A percentile compares a stretch with the other conserved stretches of the same genome.
Conservation (phyloP, 2,797 vertebrate species). For the Ciconia nigra region DNA sequence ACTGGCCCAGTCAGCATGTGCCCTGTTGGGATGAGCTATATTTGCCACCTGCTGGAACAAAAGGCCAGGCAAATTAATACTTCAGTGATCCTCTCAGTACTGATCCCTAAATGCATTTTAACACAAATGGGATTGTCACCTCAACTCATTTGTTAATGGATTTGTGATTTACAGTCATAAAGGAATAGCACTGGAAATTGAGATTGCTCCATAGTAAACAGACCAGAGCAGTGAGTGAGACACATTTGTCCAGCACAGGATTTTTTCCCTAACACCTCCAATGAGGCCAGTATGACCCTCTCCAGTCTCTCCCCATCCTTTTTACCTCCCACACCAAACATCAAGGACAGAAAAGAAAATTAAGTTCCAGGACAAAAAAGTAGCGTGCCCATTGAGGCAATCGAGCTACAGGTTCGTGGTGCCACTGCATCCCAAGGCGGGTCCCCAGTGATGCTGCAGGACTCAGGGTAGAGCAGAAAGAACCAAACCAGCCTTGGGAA, state of each 20-base stretch:
- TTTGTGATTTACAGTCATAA: constrained; percentile 36
- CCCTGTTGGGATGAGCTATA: neutral
- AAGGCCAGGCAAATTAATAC: constrained; percentile 52
- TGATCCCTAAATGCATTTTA: constrained; percentile 57
- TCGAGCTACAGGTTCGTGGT: neutral
- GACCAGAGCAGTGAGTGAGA: neutral
- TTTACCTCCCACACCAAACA: neutral
- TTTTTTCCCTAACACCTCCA: neutral
- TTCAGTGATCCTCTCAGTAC: constrained; percentile 25
- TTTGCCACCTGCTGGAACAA: constrained; percentile 36
- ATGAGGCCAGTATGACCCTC: neutral
- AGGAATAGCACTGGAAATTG: constrained; percentile 37
- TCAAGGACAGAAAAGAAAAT: neutral
- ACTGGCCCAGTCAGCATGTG: neutral
- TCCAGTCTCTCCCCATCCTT: neutral
- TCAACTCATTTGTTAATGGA: constrained; percentile 67
- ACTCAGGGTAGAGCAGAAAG: neutral
- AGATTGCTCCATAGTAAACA: constrained; percentile 32
- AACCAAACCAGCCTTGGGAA: neutral
- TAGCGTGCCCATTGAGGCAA: neutral
- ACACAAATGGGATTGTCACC: constrained; percentile 61
- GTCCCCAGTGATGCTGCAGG: neutral
- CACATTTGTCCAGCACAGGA: neutral
- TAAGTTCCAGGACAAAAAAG: neutral
- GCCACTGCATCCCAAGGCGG: neutral